These are phyloP conservation scores for Patella ulyssiponensis DNA, from an alignment of 2,888 invertebrate genomes.

Conservation along the genomic window DNA sequence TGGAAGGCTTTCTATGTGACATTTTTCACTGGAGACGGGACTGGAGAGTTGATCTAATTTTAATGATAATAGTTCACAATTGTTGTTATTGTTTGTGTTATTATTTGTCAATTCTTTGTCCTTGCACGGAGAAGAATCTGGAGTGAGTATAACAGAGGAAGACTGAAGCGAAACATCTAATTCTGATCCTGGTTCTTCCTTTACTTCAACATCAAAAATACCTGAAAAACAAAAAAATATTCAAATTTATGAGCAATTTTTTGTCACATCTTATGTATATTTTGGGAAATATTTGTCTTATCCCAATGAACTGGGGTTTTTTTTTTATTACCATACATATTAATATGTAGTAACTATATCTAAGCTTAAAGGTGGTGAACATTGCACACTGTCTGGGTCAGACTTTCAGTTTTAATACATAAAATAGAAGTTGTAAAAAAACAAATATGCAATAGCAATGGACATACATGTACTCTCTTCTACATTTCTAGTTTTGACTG, in stretches of 20 bases:
- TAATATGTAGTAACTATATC: too few relatives aligned
- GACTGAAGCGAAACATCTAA: slow-evolving; percentile 26
- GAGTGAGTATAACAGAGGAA: slow-evolving; percentile 55
- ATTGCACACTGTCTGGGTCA: too few relatives aligned
- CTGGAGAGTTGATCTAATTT: neutral
- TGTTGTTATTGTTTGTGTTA: slow-evolving; percentile 6
- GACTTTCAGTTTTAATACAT: too few relatives aligned
- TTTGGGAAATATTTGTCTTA: too few relatives aligned
- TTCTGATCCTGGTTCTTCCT: slow-evolving; percentile 7
- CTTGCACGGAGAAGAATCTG: slow-evolving; percentile 56
- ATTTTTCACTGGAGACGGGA: neutral
- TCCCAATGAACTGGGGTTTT: too few relatives aligned
- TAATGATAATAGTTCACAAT: neutral
- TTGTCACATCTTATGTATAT: too few relatives aligned
- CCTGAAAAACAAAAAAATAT: too few relatives aligned
- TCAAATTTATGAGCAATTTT: too few relatives aligned
- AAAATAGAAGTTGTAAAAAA: too few relatives aligned
- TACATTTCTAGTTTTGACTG: neutral
- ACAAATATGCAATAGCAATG: too few relatives aligned
- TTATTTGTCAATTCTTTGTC: slow-evolving; percentile 24
- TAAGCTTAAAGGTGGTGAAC: too few relatives aligned
- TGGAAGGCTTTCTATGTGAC: neutral
- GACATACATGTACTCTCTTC: neutral
- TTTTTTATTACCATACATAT: too few relatives aligned
- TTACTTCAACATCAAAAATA: neutral